Conservation (phyloP, 2,797 vertebrate species). For the Buceros bicornis region DNA sequence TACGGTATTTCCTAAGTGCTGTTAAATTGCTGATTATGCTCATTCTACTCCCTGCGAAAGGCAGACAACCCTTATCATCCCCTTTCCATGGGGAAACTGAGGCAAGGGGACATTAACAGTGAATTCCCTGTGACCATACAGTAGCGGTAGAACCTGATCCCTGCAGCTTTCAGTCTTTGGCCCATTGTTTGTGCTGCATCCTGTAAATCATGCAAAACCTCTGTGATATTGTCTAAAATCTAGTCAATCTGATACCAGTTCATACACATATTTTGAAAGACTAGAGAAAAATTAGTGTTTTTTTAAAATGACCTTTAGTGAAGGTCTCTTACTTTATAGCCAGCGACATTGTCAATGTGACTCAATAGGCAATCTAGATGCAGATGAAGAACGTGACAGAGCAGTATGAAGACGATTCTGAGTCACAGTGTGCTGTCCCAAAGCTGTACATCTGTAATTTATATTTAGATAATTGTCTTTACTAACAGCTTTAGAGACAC, state of each 20-base stretch:
- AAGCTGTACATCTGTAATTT: conserved; percentile 53
- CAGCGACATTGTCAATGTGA: conserved; percentile 57
- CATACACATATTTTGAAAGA: not conserved
- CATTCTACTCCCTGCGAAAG: not conserved
- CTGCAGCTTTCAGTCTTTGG: not conserved
- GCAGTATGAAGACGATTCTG: conserved; percentile 49
- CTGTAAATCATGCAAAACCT: not conserved
- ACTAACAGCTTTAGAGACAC: conserved; percentile 60
- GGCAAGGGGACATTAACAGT: not conserved
- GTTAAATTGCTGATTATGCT: not conserved
- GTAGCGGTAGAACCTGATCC: not conserved
- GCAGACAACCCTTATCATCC: not conserved
- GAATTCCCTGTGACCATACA: not conserved
- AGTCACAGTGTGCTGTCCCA: conserved; percentile 52
- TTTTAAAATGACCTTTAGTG: conserved; percentile 28
- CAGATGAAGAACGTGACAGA: conserved; percentile 61
- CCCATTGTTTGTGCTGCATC: not conserved
- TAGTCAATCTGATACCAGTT: not conserved
- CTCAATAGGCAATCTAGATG: conserved; percentile 62
- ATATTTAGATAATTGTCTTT: conserved; percentile 62
- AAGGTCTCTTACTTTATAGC: conserved; percentile 56
- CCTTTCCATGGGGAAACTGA: not conserved
- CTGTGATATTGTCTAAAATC: not conserved
- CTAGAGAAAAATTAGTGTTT: not conserved
- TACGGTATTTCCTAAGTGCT: not conserved